Base-by-base conservation (phyloP, 2,797 vertebrate species). In the Acanthis flammea region DNA sequence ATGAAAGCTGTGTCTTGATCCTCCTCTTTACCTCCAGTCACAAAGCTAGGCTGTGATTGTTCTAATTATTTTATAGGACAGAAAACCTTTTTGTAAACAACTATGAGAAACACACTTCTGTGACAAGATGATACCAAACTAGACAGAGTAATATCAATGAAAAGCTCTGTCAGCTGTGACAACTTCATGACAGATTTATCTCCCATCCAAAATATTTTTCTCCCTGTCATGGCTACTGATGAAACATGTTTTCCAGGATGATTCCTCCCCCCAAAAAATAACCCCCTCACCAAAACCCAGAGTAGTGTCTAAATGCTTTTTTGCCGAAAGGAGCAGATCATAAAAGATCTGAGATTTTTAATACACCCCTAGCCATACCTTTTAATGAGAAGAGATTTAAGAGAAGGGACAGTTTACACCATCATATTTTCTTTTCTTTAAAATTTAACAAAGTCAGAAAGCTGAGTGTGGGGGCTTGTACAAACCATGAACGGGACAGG, bases 51-150 rank as follows among this genome's bases (percentile, higher is more conserved):
- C 19, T 41, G 51, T 85, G 67, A 86, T 78, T 10, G 1, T 35
- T 75, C 57, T 71, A 48, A 74, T 78, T 70, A 81, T 85, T 84
- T 84, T 30, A 35, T 53, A 60, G 41, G 44, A 63, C n/a, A 76
- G n/a, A 79, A 82, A 83, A 61, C 19, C 3, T 62, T 75, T 58
- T 54, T 62, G 67, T 76, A 83, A 79, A 60, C 63, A 86, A 10
- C 18, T 67, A 6, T 12, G 14, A 82, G 30, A 62, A 14, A 53
- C 23, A 57, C 10, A 14, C 3, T 86, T n/a, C n/a, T 78, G 22
- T 66, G 66, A 82, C 72, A 83, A 83, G 47, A 86, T 61, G 15
- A 50, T 35, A 28, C 4, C 44, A 71, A 75, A 54, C 23, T 66
- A 71, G 39, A 66, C 21, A 41, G 39, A 82, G 51, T 57, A 78